Base-by-base conservation (phyloP, 1,140 invertebrate species). In the Papilio machaon region DNA sequence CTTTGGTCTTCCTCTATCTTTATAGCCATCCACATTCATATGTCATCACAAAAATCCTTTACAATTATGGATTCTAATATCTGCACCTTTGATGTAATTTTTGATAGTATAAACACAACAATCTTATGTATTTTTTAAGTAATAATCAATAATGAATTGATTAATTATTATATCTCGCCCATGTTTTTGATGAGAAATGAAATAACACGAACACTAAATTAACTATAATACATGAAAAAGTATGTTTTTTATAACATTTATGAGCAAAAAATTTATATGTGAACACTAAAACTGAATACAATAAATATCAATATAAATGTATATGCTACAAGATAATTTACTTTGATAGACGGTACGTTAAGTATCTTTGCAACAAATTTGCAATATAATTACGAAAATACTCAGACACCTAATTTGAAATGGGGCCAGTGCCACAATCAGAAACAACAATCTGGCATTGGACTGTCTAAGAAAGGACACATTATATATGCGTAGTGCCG, bases 361-460 rank as follows among this genome's bases (percentile, higher is more conserved):
- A n/a, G 43, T 46, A 73, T 46, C 38, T 46, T 74, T 15, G 73
- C 17, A 74, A 74, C 73, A 47, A 74, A 74, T 74, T 74, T 74
- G 46, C 74, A 76, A 52, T 54, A 52, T 52, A 47, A 49, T 76
- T 49, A 76, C 74, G 46, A 76, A 76, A 76, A 76, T 76, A 76
- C 74, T 52, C 74, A 76, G 73, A 15, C 46, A 76, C 74, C 46
- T 76, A 75, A 76, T 76, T 64, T 86, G 64, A 84, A 87, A 86
- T 84, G 83, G 82, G 86, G 86, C 86, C 86, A 88, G 84, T 86
- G 86, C 84, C 86, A 86, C 80, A 80, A 75, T 76, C 64, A 86
- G 78, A 86, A 15, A 64, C 81, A 82, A 85, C 77, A 83, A 85
- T 83, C 82, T 87, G 85, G 83, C 85, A 88, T 88, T 88, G 86